These are phyloP conservation scores for Mormoops blainvillei DNA, from an alignment of 2,113 vertebrate species.

Conservation along the genomic window DNA sequence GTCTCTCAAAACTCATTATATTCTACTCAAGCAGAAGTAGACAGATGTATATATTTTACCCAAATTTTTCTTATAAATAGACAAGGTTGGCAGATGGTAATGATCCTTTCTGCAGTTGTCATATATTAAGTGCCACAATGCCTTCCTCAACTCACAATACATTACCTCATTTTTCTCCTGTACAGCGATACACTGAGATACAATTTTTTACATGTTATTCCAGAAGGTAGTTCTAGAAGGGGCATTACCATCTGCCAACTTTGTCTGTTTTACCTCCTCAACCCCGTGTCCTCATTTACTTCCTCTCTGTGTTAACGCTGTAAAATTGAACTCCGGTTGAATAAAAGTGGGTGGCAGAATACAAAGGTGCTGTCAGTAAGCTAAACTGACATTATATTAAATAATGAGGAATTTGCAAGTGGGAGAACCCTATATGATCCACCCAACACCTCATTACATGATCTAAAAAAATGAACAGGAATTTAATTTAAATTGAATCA, in stretches of 20 bases:
- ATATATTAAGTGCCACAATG: not conserved
- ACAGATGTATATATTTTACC: not conserved
- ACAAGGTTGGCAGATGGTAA: not conserved
- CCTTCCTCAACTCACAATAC: not conserved
- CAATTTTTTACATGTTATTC: not conserved
- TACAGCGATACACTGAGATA: not conserved
- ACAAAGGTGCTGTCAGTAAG: not conserved
- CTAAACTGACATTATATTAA: not conserved
- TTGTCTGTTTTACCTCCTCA: not conserved
- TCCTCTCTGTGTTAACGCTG: not conserved
- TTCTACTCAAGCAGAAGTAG: not conserved
- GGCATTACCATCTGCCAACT: not conserved
- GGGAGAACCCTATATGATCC: not conserved
- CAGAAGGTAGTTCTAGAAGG: not conserved
- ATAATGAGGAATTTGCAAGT: not conserved
- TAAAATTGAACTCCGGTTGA: not conserved
- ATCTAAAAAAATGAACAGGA: not conserved
- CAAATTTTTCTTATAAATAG: not conserved
- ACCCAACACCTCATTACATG: not conserved
- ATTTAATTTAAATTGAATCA: slow-evolving; percentile 43
- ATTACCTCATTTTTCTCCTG: not conserved
- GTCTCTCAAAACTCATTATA: not conserved
- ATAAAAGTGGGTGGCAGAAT: not conserved
- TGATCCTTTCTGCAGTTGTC: not conserved
- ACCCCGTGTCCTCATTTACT: not conserved